Evolutionary conservation across 2,888 invertebrate species (phyloP).

Genomic region (Clanis bilineata): DNA sequence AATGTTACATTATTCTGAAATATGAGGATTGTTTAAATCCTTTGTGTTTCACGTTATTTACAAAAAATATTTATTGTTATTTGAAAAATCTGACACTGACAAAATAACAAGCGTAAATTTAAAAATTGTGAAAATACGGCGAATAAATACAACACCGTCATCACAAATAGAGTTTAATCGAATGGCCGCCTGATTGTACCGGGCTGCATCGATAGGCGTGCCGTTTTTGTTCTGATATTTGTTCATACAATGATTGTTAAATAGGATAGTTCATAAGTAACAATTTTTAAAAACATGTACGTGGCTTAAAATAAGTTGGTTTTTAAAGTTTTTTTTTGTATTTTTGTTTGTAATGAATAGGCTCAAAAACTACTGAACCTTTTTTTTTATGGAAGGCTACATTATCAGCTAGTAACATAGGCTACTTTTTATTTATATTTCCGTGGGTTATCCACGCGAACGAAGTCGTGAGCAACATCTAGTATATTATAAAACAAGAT

Average conservation of each 20-base stretch:
- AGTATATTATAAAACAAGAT: too few relatives aligned
- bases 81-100: constrained; percentile 26
- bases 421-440: too few relatives aligned
- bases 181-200: constrained; percentile 47
- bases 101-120: constrained; percentile 27
- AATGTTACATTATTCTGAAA: too few relatives aligned
- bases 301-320: background rate
- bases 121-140: constrained; percentile 41
- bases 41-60: background rate
- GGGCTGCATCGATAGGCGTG: background rate
- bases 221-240: constrained; percentile 7
- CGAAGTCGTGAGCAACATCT: too few relatives aligned
- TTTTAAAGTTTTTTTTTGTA: too few relatives aligned
- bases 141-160: constrained; percentile 47
- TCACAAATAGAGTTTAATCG: constrained; percentile 47
- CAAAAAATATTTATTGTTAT: background rate
- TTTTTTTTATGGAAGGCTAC: too few relatives aligned
- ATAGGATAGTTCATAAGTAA: background rate
- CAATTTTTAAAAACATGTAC: background rate
- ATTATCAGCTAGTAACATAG: too few relatives aligned
- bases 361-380: too few relatives aligned
- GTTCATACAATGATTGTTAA: constrained; percentile 1
- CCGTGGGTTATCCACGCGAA: too few relatives aligned
- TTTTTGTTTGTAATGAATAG: too few relatives aligned
- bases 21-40: background rate